Percentiles rank a stretch among this genome's conserved stretches.
phyloP scores from a whole-genome alignment of 2,888 invertebrate genomes.

The Diaprepes abbreviatus region DNA sequence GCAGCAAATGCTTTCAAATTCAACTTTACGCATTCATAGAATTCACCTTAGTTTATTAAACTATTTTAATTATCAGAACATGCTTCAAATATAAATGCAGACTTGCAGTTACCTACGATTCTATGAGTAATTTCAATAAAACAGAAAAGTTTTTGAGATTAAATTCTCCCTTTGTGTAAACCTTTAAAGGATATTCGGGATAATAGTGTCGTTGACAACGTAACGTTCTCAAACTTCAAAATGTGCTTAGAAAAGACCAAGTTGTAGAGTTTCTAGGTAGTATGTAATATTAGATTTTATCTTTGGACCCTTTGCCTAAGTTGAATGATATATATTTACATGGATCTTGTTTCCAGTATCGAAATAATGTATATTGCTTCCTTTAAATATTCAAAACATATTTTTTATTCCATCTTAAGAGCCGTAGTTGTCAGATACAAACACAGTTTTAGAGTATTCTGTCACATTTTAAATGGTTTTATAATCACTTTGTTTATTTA shows the following conservation, averaged over 20 bases:
- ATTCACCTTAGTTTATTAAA: not conserved
- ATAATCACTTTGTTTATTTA: too few species aligned
- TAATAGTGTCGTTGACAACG: not conserved
- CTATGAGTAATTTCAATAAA: slow-evolving; percentile 7
- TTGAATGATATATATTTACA: too few species aligned
- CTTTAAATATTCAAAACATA: too few species aligned
- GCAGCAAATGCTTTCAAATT: not conserved
- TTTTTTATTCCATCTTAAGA: too few species aligned
- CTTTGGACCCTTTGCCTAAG: too few species aligned
- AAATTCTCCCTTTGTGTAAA: not conserved
- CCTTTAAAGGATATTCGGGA: not conserved
- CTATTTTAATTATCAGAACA: slow-evolving; percentile 23
- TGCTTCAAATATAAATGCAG: slow-evolving; percentile 10
- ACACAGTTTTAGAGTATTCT: too few species aligned
- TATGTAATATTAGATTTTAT: too few species aligned
- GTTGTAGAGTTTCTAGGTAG: too few species aligned
- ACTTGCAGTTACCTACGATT: not conserved
- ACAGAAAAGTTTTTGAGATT: not conserved
- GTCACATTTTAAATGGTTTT: too few species aligned
- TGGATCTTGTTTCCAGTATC: too few species aligned
- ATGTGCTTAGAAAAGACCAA: not conserved
- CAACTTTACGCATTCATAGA: not conserved
- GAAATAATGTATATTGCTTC: too few species aligned
- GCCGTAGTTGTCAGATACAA: too few species aligned
- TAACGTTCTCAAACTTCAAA: not conserved